These are phyloP conservation scores for Mythimna pallens DNA, from an alignment of 2,888 invertebrate genomes.

Conservation along the genomic window DNA sequence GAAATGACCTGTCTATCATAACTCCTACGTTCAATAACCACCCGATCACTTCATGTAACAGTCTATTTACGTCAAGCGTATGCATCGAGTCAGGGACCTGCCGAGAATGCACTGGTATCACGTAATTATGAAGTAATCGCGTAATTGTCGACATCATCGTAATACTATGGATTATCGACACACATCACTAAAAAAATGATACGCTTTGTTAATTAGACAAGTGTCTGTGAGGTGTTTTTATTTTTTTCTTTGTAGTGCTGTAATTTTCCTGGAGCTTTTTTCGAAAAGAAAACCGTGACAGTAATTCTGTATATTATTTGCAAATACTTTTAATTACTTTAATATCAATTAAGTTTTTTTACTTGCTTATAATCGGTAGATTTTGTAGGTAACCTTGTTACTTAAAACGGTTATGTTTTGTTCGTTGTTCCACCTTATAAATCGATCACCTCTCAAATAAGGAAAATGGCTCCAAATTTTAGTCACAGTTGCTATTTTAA, in stretches of 20 bases:
- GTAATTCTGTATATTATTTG: background rate
- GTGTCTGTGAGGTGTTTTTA: conserved; percentile 4
- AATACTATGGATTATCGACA: conserved; percentile 47
- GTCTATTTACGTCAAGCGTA: conserved; percentile 38
- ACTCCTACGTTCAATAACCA: conserved; percentile 29
- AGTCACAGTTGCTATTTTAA: no score
- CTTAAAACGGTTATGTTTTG: conserved; percentile 7
- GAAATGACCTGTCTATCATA: conserved; percentile 31
- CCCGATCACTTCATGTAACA: conserved; percentile 38
- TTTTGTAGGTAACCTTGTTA: background rate
- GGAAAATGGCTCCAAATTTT: background rate
- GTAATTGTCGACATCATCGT: conserved; percentile 44
- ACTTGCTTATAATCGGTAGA: background rate
- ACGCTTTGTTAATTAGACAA: conserved; percentile 23
- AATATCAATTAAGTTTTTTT: conserved; percentile 10
- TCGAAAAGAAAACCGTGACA: background rate
- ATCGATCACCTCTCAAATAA: no score
- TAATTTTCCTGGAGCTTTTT: background rate
- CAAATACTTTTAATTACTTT: background rate
- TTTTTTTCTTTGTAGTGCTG: background rate
- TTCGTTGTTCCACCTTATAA: background rate
- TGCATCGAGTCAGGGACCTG: conserved; percentile 57
- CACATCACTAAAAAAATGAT: conserved; percentile 38
- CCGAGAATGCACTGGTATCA: conserved; percentile 43
- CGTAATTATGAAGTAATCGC: conserved; percentile 50